Evolutionary conservation across 2,888 invertebrate genomes (phyloP).

Genomic region (Meloe dianella): DNA sequence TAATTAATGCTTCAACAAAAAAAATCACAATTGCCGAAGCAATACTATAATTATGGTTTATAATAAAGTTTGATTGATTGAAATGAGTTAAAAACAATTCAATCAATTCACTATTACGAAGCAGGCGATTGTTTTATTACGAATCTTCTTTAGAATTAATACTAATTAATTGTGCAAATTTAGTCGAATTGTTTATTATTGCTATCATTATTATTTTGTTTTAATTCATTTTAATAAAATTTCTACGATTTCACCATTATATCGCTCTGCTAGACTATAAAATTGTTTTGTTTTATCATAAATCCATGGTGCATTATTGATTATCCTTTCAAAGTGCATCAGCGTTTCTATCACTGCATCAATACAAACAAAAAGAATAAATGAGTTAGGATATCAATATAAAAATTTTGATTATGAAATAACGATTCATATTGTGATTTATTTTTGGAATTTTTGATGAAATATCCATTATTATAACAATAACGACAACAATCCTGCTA

Average conservation of each 20-base stretch:
- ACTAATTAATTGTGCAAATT: no score
- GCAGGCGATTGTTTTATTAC: no score
- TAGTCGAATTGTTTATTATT: not conserved
- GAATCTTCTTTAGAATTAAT: no score
- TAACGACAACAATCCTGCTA: not conserved
- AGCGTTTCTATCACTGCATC: not conserved
- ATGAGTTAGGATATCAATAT: no score
- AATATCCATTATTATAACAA: not conserved
- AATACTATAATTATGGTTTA: no score
- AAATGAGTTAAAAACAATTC: not conserved
- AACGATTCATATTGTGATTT: not conserved
- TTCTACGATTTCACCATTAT: not conserved
- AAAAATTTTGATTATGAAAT: not conserved
- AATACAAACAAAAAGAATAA: no score
- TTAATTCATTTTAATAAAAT: not conserved
- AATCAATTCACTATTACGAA: no score
- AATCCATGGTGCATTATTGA: not conserved
- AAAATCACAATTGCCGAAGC: no score
- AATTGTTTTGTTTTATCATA: not conserved
- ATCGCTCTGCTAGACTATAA: no score
- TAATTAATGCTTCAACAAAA: no score
- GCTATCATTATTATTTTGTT: no score
- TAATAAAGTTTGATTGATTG: no score
- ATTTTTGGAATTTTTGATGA: not conserved
- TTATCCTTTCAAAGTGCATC: slow-evolving; percentile 2